Percentiles rank a stretch among this genome's conserved stretches.
Conservation (phyloP, 64 coral and sea anemone genomes). For the Montipora capricornis region DNA sequence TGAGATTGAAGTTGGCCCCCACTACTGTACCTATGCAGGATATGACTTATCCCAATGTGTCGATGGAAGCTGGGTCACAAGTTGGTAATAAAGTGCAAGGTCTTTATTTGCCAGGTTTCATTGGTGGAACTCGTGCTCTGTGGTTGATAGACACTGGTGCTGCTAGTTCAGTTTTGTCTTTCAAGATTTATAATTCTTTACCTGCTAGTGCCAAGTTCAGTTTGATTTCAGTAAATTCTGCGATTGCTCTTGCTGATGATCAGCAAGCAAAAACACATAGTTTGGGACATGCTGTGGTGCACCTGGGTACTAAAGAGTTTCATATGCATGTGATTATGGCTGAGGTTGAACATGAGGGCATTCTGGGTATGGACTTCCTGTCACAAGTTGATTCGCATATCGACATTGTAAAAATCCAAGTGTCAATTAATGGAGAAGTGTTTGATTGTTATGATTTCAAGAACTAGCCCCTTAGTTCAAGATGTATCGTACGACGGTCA, state of each 20-base stretch:
- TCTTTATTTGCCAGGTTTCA: background rate
- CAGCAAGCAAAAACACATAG: too few species aligned
- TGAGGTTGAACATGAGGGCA: too few species aligned
- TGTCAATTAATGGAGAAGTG: background rate
- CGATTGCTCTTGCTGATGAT: slow-evolving; percentile 8
- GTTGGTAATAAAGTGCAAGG: slow-evolving; percentile 10
- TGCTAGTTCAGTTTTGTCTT: slow-evolving; percentile 41
- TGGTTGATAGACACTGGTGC: slow-evolving; percentile 47
- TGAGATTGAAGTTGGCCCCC: background rate
- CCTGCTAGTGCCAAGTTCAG: background rate
- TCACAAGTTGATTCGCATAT: too few species aligned
- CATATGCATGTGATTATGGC: too few species aligned
- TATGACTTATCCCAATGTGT: background rate
- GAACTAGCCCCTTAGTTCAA: background rate
- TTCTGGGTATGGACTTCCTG: too few species aligned
- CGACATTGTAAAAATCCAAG: too few species aligned
- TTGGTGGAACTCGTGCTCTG: background rate
- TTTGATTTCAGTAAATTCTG: background rate
- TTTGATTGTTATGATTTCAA: background rate
- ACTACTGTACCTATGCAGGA: background rate
- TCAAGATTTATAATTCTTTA: slow-evolving; percentile 37
- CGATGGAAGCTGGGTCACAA: background rate
- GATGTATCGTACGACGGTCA: too few species aligned
- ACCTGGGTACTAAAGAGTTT: too few species aligned
- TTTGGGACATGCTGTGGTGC: too few species aligned